Conservation (phyloP, 2,113 vertebrate genomes). For the Lophura nycthemera region DNA sequence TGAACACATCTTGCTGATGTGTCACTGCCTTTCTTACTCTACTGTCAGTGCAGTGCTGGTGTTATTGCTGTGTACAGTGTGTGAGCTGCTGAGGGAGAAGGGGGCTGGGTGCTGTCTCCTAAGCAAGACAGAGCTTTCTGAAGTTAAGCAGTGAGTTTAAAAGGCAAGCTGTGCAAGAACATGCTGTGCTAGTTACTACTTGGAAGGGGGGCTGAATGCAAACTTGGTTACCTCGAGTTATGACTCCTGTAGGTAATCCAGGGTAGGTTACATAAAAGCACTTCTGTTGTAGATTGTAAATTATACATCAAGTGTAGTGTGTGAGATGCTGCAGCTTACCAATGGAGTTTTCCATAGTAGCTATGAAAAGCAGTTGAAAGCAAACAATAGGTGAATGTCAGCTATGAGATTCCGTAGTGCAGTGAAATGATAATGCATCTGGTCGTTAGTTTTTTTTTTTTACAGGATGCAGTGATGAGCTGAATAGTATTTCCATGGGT, state of each 20-base stretch:
- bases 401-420: not conserved
- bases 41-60: not conserved
- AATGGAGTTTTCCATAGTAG: not conserved
- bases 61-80: not conserved
- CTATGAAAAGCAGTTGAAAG: not conserved
- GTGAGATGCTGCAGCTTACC: not conserved
- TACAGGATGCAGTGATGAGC: not conserved
- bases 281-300: not conserved
- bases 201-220: not conserved
- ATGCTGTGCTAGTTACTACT: not conserved
- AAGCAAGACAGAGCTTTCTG: not conserved
- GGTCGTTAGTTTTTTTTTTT: not conserved
- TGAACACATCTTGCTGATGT: rapidly evolving
- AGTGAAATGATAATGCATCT: not conserved
- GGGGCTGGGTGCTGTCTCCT: not conserved
- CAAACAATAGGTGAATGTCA: not conserved
- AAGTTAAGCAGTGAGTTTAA: not conserved
- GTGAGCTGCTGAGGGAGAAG: not conserved
- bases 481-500: not conserved
- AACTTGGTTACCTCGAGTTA: not conserved
- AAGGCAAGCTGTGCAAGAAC: not conserved
- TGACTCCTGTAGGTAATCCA: not conserved
- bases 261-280: not conserved
- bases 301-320: not conserved
- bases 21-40: not conserved